Evolutionary conservation across 2,797 vertebrate species (phyloP), one percentile per base, ranked within the genome.

Genomic region (Manis crassicaudata): DNA sequence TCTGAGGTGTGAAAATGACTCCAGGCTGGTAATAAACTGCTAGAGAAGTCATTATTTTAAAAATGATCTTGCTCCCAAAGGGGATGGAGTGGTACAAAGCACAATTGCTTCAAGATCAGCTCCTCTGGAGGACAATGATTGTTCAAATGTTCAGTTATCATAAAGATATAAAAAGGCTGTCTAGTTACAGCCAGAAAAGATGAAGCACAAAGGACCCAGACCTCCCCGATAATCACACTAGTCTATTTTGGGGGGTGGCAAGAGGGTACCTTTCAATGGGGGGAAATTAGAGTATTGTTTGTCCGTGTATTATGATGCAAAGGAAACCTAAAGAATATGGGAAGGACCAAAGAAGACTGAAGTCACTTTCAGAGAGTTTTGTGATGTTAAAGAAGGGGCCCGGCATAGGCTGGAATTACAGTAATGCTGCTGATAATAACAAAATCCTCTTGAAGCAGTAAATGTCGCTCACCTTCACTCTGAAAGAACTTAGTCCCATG

Each of bases 1-100:
- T 98, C 94, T 97, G 96, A 98, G 97, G 97, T 98, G 97, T 98
- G 97, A 97, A 98, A 98, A 98, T 98, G 96, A 96, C 97, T 97
- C 96, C 83, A 80, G 97, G 96, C 96, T 96, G 91, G 97, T 97
- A 98, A 97, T 98, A 97, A 97, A 98, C 93, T 95, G 95, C 92
- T 88, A 75, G 94, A 81, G 92, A 97, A 98, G 83, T 96, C 92
- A 97, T 97, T 94, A 83, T 96, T 97, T 98, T 97, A 76, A 90
- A 95, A 86, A 94, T 14, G 63, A 95, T 96, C 54, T 62, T 97
- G 95, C 92, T 97, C 97, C 95, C 97, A 92, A 70, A 43, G 95
- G 96, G 94, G 46, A 83, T 68, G 11, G 7, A 91, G n/a, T 84
- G 58, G 52, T 94, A 89, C 84, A 75, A 96, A 95, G 96, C 95